Evolutionary conservation across 2,888 invertebrate species (phyloP), one percentile per base, ranked within the genome.

Genomic region (Acleris sparsana): DNA sequence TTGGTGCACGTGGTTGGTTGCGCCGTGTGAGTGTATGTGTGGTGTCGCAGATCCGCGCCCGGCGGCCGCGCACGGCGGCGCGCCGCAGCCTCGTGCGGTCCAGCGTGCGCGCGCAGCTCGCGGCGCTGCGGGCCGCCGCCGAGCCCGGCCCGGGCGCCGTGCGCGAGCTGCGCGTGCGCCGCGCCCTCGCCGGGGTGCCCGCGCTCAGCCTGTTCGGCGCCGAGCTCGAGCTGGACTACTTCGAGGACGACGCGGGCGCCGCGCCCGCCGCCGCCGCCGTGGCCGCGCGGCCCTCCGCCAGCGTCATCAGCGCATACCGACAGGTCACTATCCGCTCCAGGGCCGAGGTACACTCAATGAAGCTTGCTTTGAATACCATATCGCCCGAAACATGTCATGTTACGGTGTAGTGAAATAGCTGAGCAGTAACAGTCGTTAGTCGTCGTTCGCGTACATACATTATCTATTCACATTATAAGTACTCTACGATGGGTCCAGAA

Each of bases 161-260:
- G 49, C 22, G 39, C 48, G 25, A 55, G 18, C 29, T 58, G n/a
- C 61, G 17, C 49, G 53, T 56, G 29, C n/a, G 61, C 62, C 59
- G 64, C 69, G 25, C 49, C 53, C 49, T 57, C 51, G 84, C 83
- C 62, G 84, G 80, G 64, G 72, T 83, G 52, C 82, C 85, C 6
- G 56, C 85, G 44, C 84, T 90, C 53, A 83, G 82, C 69, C 84
- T 97, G 43, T 95, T 96, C 78, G 97, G 96, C 11, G 87, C 91
- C 71, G 88, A 93, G 56, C 93, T 96, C 76, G 94, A 95, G 70
- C 88, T 97, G 60, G 95, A 96, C 71, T 96, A 95, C 82, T 95
- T 95, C 83, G 89, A 93, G 0, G 94, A 93, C 57, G 93, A 94
- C 29, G 91, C 90, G 57, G 70, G 62, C 48, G 82, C 73, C 58